Base-by-base conservation (phyloP, 2,888 invertebrate genomes). In the Nipponacmea schrenckii region DNA sequence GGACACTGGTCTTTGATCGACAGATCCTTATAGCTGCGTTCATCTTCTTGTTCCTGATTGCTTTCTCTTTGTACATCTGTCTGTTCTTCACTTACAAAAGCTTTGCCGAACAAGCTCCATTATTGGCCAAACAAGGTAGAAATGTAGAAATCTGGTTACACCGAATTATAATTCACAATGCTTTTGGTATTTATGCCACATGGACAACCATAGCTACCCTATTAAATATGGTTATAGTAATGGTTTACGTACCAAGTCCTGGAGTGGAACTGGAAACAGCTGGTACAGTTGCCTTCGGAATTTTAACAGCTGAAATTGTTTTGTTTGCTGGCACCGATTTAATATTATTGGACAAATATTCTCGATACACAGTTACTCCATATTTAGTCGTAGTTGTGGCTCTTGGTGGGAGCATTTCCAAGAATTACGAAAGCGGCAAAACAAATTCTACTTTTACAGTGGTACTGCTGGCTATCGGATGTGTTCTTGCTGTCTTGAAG, bases 291-390 rank as follows among this genome's bases (percentile, higher is more conserved):
- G 71, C 77, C 27, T 77, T 87, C 12, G 75, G 79, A 45, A 70
- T 86, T 27, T 76, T 86, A 62, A 69, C 82, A 8, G 76, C 74
- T 0, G 80, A 81, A 45, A 80, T 86, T 27, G 56, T 80, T 2
- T 71, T 78, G 15, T 86, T 84, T 78, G 79, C 83, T 65, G 71
- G 75, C 20, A 74, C 84, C 45, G 87, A 87, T 67, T 80, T 83
- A 50, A 79, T 83, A 64, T 71, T 86, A 26, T 75, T 84, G 14
- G 86, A 86, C 70, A 76, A 80, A 45, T 83, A 83, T 65, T 76
- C 85, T 7, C 80, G 88, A 7, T 88, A 87, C 77, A 83, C 84
- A 1, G 77, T 86, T 74, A 85, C 84, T 8, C 87, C 87, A 0
- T 86, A 87, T 77, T 67, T 86, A 20, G 85, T 84, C 10, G 67